Base-by-base conservation (phyloP, 2,797 vertebrate genomes). In the Nyctibius grandis region DNA sequence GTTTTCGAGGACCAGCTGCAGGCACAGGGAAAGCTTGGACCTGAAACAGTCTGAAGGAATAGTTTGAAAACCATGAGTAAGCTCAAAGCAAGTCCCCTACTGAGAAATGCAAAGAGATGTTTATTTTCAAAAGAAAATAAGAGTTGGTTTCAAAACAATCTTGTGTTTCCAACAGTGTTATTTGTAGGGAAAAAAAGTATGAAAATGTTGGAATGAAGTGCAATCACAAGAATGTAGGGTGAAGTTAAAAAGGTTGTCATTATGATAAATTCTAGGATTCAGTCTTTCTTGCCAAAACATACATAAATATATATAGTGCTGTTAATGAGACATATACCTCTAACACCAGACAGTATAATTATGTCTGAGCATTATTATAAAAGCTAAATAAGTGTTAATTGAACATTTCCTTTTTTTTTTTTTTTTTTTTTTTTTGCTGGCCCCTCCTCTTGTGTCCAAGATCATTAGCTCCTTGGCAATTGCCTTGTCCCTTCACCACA, bases 81-180 rank as follows among this genome's bases (percentile, higher is more conserved):
- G 61, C 91, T 93, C 76, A 94, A 91, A 94, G 61, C 38, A 92
- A 78, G 34, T 72, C 28, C 38, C 79, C 61, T 79, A 69, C 45
- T n/a, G 76, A 91, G 85, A 96, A 93, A 91, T 6, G 23, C 76
- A 91, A 89, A 80, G 48, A 84, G 15, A 92, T 88, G 50, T 89
- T 94, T 96, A 78, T 93, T 96, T 97, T 93, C 79, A 88, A 78
- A 87, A 44, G 73, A 95, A 93, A 94, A 86, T 84, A 93, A 59
- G 73, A 81, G 89, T 64, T 72, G 45, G 68, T 94, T 95, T 96
- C 79, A 93, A 95, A 96, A 91, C 79, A 92, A 50, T 92, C 79
- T 65, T 94, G 38, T 59, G 63, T 78, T 86, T 96, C 87, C 79
- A 96, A 67, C 89, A 1, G 40, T 90, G 90, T 69, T 91, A 68